phyloP scores from a whole-genome alignment of 2,797 vertebrate species.

The Lagorchestes hirsutus region DNA sequence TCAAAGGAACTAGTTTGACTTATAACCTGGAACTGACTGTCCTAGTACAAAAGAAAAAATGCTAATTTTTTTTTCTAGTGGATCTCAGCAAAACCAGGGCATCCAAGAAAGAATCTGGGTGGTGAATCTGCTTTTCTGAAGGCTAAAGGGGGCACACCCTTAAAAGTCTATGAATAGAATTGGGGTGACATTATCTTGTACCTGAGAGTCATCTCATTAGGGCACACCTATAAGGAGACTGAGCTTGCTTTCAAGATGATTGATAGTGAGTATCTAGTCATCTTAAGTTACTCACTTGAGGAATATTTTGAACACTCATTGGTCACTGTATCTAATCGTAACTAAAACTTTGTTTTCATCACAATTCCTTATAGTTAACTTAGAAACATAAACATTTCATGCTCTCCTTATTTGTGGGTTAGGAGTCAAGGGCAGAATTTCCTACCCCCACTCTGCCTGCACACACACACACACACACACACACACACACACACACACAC shows the following conservation, averaged over 20 bases:
- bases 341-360: background rate
- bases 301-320: background rate
- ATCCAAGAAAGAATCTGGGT: background rate
- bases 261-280: background rate
- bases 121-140: background rate
- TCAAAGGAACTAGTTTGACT: background rate
- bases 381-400: background rate
- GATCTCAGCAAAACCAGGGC: background rate
- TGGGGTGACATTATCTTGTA: background rate
- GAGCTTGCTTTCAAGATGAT: background rate
- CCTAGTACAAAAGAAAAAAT: background rate
- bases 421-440: background rate
- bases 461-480: background rate
- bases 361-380: background rate
- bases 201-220: background rate
- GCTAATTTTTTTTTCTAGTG: background rate
- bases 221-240: background rate
- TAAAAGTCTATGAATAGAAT: background rate
- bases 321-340: background rate
- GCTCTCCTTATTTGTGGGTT: background rate
- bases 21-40: background rate
- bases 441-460: background rate
- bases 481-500: background rate
- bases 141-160: background rate
- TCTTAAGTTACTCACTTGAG: background rate